phyloP scores from a whole-genome alignment of 1,140 invertebrate species.

The Globodera rostochiensis region DNA sequence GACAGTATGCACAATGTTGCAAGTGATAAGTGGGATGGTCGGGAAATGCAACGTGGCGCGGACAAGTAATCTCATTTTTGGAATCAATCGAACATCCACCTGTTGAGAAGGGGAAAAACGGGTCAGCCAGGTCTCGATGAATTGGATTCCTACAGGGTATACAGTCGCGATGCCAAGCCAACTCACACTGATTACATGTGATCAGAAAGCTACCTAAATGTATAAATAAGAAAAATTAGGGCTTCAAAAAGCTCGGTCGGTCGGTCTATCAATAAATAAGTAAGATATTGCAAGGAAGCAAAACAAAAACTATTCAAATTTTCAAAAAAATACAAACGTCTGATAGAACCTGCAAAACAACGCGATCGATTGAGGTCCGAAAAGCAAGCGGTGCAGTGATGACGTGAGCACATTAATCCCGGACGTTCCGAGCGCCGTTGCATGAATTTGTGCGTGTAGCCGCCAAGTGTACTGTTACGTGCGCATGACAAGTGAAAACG shows the following conservation, averaged over 20 bases:
- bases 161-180: slow-evolving; percentile 41
- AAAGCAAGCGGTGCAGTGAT: slow-evolving; percentile 44
- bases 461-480: slow-evolving; percentile 15
- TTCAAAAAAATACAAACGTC: not conserved
- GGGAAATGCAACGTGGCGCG: slow-evolving; percentile 33
- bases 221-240: slow-evolving; percentile 22
- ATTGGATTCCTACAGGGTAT: slow-evolving; percentile 15
- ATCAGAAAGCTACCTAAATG: slow-evolving; percentile 24
- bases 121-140: too few species aligned
- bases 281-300: too few species aligned
- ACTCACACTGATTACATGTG: slow-evolving; percentile 35
- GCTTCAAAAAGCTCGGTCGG: too few species aligned
- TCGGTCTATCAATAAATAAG: too few species aligned
- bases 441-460: slow-evolving; percentile 38
- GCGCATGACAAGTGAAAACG: slow-evolving; percentile 33
- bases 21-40: slow-evolving; percentile 27
- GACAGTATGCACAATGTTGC: slow-evolving; percentile 36
- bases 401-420: slow-evolving; percentile 35
- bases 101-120: not conserved
- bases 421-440: slow-evolving; percentile 17
- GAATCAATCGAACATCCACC: slow-evolving; percentile 30
- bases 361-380: slow-evolving; percentile 38
- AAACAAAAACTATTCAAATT: too few species aligned
- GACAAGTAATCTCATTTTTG: slow-evolving; percentile 33
- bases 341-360: slow-evolving; percentile 37